Evolutionary conservation across 2,797 vertebrate genomes (phyloP), one percentile per base, ranked within the genome.

Genomic region (Sebastes baramenuke): DNA sequence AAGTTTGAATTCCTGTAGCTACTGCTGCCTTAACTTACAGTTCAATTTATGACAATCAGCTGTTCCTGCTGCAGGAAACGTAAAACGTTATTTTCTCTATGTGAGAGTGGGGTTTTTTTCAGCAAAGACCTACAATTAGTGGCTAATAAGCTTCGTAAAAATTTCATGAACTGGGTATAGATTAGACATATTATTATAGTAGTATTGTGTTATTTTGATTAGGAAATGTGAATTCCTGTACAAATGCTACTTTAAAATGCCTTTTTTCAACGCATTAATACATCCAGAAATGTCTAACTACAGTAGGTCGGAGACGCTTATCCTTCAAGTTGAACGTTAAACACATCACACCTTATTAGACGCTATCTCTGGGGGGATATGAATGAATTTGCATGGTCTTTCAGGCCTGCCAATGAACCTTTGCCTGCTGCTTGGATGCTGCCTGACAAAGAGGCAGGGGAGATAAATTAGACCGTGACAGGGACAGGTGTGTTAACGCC

Each of bases 401-500:
- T 38, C 16, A 56, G 62, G 69, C 30, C 38, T 52, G 54, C 11
- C 25, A 71, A 5, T 49, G 30, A 84, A 71, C 73, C 32, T 69
- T 24, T 6, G 74, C 64, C 74, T 70, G 71, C 59, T 87, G 74
- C 29, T 67, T 20, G 13, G 79, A 77, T 70, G 80, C 42, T 54
- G 80, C 72, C 73, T 79, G 77, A 91, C 79, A 84, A 42, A 83
- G 38, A 78, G 65, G 52, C 68, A 20, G 25, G 32, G 59, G 80
- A 82, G 75, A 87, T 86, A 90, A 85, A 92, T 92, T 81, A 80
- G 60, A 76, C 78, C 27, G 13, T 67, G 79, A 86, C 70, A 62
- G 80, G 58, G 76, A 91, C 85, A 91, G 83, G 90, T 91, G 89
- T 78, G 84, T 88, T 83, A 84, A 86, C 86, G 79, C 78, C 38